A percentile compares a stretch with the other conserved stretches of the same genome.
phyloP scores from a whole-genome alignment of 2,888 invertebrate genomes.

The Agrochola circellaris region DNA sequence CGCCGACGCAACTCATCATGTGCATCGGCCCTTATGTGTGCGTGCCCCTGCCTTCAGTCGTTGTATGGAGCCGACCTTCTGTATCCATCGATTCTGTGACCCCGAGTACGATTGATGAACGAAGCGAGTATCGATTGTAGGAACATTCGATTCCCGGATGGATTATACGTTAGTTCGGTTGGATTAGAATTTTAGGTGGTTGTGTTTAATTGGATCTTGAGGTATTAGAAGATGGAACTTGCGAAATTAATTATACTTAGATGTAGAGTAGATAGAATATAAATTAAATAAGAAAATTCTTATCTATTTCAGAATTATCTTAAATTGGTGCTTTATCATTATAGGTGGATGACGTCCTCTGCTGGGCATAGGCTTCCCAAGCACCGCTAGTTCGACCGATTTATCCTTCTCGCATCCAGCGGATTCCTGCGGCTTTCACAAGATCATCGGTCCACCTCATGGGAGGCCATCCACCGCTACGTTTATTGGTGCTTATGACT shows the following conservation, averaged over 20 bases:
- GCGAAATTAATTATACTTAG: conserved; percentile 13
- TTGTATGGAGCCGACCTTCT: neutral
- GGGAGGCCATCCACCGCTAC: no score
- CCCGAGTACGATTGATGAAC: conserved; percentile 55
- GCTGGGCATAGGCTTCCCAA: no score
- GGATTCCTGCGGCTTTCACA: no score
- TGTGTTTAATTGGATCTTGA: conserved; percentile 36
- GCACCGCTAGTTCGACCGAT: no score
- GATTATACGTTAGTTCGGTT: conserved; percentile 47
- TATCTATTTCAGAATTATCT: neutral
- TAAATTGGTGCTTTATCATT: neutral
- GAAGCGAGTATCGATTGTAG: conserved; percentile 56
- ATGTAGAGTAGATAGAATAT: neutral
- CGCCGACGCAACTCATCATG: no score
- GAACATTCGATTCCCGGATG: conserved; percentile 50
- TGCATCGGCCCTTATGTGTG: no score
- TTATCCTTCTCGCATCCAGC: no score
- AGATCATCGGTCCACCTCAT: no score
- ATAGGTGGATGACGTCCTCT: no score
- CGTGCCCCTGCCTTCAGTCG: no score
- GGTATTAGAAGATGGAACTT: conserved; percentile 4
- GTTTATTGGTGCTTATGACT: neutral
- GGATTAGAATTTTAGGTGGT: conserved; percentile 39
- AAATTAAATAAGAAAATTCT: neutral
- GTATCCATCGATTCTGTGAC: neutral